These are phyloP conservation scores for Orycteropus afer DNA, from an alignment of 2,113 vertebrate genomes.

Conservation along the genomic window DNA sequence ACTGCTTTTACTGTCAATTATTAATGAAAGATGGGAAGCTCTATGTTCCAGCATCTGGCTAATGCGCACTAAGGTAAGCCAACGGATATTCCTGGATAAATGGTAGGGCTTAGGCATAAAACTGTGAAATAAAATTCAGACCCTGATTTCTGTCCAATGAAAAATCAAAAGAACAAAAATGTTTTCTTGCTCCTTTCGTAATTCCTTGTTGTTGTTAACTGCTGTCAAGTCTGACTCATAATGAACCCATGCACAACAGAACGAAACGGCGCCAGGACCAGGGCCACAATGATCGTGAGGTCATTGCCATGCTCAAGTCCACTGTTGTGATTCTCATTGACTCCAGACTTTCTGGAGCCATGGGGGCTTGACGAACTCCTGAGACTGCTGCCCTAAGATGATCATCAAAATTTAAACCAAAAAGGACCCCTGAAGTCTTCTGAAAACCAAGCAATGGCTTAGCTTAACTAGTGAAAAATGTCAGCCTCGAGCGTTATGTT, in stretches of 20 bases:
- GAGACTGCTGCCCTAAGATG: background rate
- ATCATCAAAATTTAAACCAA: background rate
- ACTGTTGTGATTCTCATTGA: background rate
- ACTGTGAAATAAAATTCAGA: background rate
- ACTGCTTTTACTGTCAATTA: conserved; percentile 57
- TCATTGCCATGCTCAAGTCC: background rate
- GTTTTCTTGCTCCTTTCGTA: background rate
- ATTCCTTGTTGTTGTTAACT: background rate
- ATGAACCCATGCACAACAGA: background rate
- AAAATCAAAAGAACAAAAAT: conserved; percentile 29
- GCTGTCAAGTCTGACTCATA: background rate
- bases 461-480: background rate
- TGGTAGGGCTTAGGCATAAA: conserved; percentile 35
- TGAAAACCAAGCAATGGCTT: background rate
- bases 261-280: background rate
- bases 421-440: background rate
- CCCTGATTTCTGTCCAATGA: background rate
- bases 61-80: conserved; percentile 3
- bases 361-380: too few species aligned
- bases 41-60: conserved; percentile 15
- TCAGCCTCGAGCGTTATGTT: background rate
- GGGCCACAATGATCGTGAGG: background rate
- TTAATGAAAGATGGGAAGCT: conserved; percentile 36
- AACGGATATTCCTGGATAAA: conserved; percentile 34
- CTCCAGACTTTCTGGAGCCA: background rate